These are phyloP conservation scores for Danaus plexippus DNA, from an alignment of 1,140 invertebrate genomes.

Conservation along the genomic window DNA sequence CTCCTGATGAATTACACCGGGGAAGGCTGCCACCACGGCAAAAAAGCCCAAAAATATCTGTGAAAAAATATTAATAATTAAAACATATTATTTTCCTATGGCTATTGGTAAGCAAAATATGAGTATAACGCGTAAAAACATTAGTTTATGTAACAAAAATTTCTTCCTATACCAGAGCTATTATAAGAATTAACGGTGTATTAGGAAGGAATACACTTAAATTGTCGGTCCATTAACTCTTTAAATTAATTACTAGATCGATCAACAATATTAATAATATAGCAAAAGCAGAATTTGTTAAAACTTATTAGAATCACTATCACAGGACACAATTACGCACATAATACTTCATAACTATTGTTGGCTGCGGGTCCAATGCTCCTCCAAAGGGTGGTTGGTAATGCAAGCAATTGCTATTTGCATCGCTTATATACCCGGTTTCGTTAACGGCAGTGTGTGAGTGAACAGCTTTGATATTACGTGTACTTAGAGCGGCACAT, in stretches of 20 bases:
- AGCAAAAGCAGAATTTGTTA: conserved; percentile 7
- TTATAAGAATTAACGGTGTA: conserved; percentile 26
- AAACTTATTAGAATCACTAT: conserved; percentile 21
- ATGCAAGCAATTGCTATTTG: conserved; percentile 60
- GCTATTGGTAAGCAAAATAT: background rate
- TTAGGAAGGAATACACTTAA: conserved; percentile 37
- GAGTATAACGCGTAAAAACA: conserved; percentile 20
- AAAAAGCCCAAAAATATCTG: conserved; percentile 69
- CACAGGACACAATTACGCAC: conserved; percentile 53
- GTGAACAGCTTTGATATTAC: conserved; percentile 56
- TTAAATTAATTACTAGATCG: conserved; percentile 23
- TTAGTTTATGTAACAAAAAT: conserved; percentile 45
- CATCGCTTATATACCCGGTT: conserved; percentile 68
- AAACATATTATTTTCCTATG: background rate
- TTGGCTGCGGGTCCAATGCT: conserved; percentile 27
- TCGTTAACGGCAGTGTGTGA: conserved; percentile 54
- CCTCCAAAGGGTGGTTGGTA: conserved; percentile 52
- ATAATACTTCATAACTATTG: conserved; percentile 55
- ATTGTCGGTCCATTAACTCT: conserved; percentile 35
- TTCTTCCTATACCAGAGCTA: conserved; percentile 38
- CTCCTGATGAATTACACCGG: conserved; percentile 64
- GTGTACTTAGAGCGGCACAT: conserved; percentile 45
- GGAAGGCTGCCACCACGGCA: conserved; percentile 57
- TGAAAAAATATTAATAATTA: conserved; percentile 20
- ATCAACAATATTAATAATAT: conserved; percentile 5